A percentile compares a stretch with the other conserved stretches of the same genome.
Conservation (phyloP, 2,888 invertebrate genomes). For the Fragum whitleyi region DNA sequence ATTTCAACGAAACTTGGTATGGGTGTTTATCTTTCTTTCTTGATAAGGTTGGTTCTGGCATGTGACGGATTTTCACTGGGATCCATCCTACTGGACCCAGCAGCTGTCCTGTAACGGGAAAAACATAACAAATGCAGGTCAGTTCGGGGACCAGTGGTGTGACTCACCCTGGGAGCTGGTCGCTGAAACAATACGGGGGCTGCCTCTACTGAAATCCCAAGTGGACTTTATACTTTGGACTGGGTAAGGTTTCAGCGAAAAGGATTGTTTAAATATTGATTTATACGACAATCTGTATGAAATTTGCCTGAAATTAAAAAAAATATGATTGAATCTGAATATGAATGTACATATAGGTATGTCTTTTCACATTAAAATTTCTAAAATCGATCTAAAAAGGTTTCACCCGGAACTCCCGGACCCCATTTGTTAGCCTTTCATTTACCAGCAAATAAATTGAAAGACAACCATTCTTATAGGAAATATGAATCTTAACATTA, state of each 20-base stretch:
- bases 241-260: conserved; percentile 88
- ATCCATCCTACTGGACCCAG: conserved; percentile 66
- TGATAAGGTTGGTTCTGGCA: conserved; percentile 76
- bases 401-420: too few relatives aligned
- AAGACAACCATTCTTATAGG: too few relatives aligned
- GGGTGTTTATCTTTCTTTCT: not conserved
- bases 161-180: conserved; percentile 95
- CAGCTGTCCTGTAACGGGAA: conserved; percentile 56
- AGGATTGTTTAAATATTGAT: not conserved
- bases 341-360: too few relatives aligned
- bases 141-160: conserved; percentile 92
- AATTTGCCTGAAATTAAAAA: too few relatives aligned
- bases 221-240: conserved; percentile 97
- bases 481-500: too few relatives aligned
- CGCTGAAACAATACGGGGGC: conserved; percentile 93
- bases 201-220: conserved; percentile 93
- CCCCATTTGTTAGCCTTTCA: too few relatives aligned
- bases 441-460: too few relatives aligned
- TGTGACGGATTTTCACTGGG: conserved; percentile 74
- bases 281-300: too few relatives aligned
- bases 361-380: too few relatives aligned
- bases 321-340: too few relatives aligned
- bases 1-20: too few relatives aligned
- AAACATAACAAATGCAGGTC: conserved; percentile 83
- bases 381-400: too few relatives aligned